phyloP scores from a whole-genome alignment of 1,140 invertebrate genomes.

The Antheraea pernyi region DNA sequence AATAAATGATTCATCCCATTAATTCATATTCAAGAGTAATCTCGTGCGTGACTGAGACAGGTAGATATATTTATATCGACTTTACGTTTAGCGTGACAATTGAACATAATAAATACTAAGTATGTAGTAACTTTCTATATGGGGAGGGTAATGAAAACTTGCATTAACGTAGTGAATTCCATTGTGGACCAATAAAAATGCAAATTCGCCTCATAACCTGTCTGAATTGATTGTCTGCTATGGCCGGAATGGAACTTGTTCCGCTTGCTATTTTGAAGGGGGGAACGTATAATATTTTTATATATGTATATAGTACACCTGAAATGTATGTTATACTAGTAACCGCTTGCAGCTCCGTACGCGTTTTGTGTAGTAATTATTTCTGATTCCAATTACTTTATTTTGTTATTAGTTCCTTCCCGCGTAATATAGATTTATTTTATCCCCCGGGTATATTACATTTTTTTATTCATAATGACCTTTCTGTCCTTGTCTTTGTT shows the following conservation, averaged over 20 bases:
- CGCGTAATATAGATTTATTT: too few species aligned
- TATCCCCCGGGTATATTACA: too few species aligned
- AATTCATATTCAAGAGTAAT: too few species aligned
- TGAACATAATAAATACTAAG: neutral
- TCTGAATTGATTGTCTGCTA: conserved; percentile 50
- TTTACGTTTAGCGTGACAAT: neutral
- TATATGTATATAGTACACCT: neutral
- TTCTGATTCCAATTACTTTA: too few species aligned
- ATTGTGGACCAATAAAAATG: conserved; percentile 51
- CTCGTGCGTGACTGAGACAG: too few species aligned
- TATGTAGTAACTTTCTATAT: neutral
- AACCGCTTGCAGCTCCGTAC: too few species aligned
- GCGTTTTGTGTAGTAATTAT: too few species aligned
- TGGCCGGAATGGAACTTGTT: conserved; percentile 53
- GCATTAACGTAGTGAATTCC: conserved; percentile 29
- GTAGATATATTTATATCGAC: too few species aligned
- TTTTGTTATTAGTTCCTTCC: too few species aligned
- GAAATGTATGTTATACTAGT: neutral
- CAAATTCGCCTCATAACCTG: conserved; percentile 57
- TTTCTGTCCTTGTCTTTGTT: too few species aligned
- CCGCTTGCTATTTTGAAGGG: conserved; percentile 20
- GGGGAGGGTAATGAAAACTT: neutral
- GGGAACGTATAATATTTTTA: conserved; percentile 1
- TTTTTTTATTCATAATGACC: too few species aligned
- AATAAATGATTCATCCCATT: too few species aligned